Percentiles rank a stretch among this genome's conserved stretches.
Conservation (phyloP, 2,113 vertebrate genomes). For the Syngnathoides biaculeatus region DNA sequence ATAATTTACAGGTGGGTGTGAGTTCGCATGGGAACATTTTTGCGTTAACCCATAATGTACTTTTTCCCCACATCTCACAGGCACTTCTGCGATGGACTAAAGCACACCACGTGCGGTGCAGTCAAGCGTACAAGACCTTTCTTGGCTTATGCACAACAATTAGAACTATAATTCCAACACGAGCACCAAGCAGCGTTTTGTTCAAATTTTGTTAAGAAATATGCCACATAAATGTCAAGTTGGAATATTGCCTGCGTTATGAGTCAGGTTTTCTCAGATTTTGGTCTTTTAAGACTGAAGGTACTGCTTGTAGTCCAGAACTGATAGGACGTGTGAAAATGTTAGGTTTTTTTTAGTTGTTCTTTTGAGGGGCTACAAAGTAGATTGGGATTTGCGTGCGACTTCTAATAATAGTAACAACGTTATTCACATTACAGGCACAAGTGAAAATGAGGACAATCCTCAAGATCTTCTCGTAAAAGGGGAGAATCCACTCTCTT, state of each 20-base stretch:
- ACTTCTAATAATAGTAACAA: background rate
- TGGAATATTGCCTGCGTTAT: background rate
- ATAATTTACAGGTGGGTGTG: conserved; percentile 65
- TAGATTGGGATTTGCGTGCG: background rate
- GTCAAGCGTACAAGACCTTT: background rate
- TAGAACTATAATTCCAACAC: background rate
- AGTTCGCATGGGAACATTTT: conserved; percentile 8
- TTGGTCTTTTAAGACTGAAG: background rate
- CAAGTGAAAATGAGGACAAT: conserved; percentile 7
- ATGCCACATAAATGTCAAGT: background rate
- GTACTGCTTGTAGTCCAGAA: background rate
- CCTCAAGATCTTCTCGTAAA: no score
- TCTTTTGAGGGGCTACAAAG: background rate
- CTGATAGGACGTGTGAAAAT: background rate
- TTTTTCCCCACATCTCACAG: background rate
- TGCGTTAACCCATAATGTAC: background rate
- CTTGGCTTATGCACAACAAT: background rate
- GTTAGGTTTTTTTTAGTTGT: background rate
- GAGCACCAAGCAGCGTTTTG: background rate
- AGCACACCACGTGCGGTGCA: background rate
- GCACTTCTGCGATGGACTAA: background rate
- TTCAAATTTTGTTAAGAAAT: background rate
- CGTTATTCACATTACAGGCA: conserved; percentile 33
- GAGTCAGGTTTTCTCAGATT: background rate
- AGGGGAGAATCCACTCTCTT: no score